Evolutionary conservation across 2,888 invertebrate species (phyloP), one percentile per base, ranked within the genome.

Genomic region (Masnerella sp.): DNA sequence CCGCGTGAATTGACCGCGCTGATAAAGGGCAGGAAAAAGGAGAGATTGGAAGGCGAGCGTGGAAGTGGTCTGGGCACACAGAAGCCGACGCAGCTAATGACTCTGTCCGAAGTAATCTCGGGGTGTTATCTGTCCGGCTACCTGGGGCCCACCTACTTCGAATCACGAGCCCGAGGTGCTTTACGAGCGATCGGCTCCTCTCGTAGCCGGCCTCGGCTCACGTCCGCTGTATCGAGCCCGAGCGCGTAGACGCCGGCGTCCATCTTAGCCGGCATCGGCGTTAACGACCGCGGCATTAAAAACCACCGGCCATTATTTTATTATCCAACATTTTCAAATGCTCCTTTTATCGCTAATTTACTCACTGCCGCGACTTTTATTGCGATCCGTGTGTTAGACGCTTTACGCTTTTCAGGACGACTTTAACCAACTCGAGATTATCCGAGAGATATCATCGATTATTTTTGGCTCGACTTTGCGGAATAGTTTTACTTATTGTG

Each of bases 21-120:
- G 82, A 82, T 80, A 82, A 80, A 78, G 72, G 64, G 61, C 56
- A 58, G 75, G 77, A 73, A 77, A 77, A 75, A 76, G 75, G 74
- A 74, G 77, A 76, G 75, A 77, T 76, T 77, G 76, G 78, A 75
- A 45, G 69, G 59, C 67, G 75, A 75, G 77, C 68, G 75, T 71
- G 67, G 64, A 68, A 74, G 75, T 69, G 74, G 80, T 73, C 80
- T 77, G 77, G 80, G 80, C 78, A 85, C 85, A 87, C 87, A 86
- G 87, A 85, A 87, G 87, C 87, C 87, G 86, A 84, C 85, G 83
- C 81, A 83, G 86, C 87, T 87, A 87, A 87, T 87, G 87, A 87
- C 87, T 87, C 86, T 87, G 87, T 87, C 86, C 85, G 82, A 79
- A 82, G 84, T 86, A 87, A 87, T 87, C 87, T 86, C 82, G 77